Evolutionary conservation across 2,113 vertebrate genomes (phyloP), one percentile per base, ranked within the genome.

Genomic region (Leucopternis melanops): DNA sequence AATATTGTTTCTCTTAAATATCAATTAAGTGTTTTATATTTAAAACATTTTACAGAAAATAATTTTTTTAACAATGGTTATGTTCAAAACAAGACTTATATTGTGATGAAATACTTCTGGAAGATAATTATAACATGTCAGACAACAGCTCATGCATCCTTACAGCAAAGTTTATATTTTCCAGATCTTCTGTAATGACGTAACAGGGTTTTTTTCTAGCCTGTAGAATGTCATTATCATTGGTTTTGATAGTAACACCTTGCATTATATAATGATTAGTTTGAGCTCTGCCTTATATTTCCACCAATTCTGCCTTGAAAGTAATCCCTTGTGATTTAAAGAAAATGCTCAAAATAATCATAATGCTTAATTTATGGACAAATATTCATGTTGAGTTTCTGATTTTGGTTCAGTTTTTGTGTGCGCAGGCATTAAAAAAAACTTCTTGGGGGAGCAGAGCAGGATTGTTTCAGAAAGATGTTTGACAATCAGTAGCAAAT

Each of bases 91-190:
- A 73, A 78, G 29, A 45, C 4, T 47, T 44, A 52, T 0, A 52
- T 9, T 79, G 8, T n/a, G 59, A 29, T 4, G 3, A 57, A 87
- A n/a, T 78, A 21, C 25, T 74, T 23, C 27, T 44, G 42, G 40
- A 90, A 66, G 31, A 13, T 70, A 78, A 54, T 71, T 36, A 18
- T 8, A 38, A 42, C 1, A 5, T 2, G 1, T 54, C 54, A 72
- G 34, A 29, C n/a, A 77, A 42, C 13, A 86, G 45, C 32, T 70
- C 8, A 5, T 0, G 0, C 9, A 34, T 49, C 32, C 44, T 75
- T 72, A 27, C 34, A 36, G 45, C 44, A 69, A 13, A 65, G 19
- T 65, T 80, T 23, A 3, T 61, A 9, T 78, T 84, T 70, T 90
- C 54, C 32, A n/a, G 7, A 61, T 73, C 47, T 82, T 52, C 11